Conservation (phyloP, 2,113 vertebrate species). For the Phalacrocorax aristotelis region DNA sequence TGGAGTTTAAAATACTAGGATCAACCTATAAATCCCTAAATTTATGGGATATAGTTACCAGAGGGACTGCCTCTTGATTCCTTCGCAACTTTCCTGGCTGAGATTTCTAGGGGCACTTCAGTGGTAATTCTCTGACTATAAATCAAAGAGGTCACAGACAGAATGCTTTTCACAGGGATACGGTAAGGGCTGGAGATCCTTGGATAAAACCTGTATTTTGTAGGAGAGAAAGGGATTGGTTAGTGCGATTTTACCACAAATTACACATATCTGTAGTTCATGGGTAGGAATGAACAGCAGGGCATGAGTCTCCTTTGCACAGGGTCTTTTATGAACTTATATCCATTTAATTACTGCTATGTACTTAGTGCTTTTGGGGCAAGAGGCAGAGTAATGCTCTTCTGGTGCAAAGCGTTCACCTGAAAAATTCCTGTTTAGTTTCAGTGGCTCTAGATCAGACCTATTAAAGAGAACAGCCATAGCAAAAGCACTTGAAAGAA, state of each 20-base stretch:
- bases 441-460: background rate
- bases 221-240: background rate
- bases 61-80: background rate
- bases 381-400: background rate
- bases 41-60: conserved; percentile 11
- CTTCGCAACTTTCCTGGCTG: background rate
- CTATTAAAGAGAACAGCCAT: background rate
- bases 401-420: background rate
- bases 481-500: background rate
- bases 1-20: conserved; percentile 29
- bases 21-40: conserved; percentile 21
- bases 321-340: background rate
- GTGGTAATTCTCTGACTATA: background rate
- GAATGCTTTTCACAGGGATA: background rate
- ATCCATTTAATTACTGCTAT: background rate
- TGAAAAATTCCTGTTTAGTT: background rate
- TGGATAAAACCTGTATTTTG: background rate
- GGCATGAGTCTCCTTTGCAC: background rate
- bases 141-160: background rate
- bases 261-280: background rate
- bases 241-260: background rate
- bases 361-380: background rate
- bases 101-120: background rate
- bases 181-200: background rate
- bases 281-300: background rate